Evolutionary conservation across 2,797 vertebrate species (phyloP).

Genomic region (Sebastolobus altivelis): DNA sequence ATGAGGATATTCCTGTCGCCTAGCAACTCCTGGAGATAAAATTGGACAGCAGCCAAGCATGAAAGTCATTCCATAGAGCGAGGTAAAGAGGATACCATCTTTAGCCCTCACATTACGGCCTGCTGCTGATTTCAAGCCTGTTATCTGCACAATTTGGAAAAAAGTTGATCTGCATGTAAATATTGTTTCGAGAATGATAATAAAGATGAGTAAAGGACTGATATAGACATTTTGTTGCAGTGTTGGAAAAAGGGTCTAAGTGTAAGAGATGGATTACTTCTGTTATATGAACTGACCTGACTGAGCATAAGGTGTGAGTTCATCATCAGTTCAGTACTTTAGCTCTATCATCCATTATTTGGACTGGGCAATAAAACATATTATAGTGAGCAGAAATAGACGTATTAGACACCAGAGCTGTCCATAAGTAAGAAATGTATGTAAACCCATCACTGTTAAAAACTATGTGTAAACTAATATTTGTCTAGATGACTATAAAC

Average conservation of each 20-base stretch:
- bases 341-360: background rate
- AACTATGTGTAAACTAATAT: too few species aligned
- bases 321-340: constrained; percentile 15
- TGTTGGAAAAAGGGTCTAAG: background rate
- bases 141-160: constrained; percentile 13
- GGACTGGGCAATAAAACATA: background rate
- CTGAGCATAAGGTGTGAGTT: constrained; percentile 13
- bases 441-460: too few species aligned
- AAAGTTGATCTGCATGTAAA: constrained; percentile 13
- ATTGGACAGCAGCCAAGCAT: constrained; percentile 80
- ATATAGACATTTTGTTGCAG: background rate
- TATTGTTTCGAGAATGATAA: constrained; percentile 20
- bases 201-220: background rate
- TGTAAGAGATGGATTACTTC: constrained; percentile 7
- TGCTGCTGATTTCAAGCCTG: constrained; percentile 38
- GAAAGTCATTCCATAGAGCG: constrained; percentile 72
- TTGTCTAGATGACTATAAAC: too few species aligned
- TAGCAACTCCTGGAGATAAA: constrained; percentile 79
- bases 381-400: too few species aligned
- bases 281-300: constrained; percentile 4
- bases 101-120: constrained; percentile 42
- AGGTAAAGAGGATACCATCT: constrained; percentile 66
- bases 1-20: constrained; percentile 78
- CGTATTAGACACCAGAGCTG: too few species aligned
- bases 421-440: too few species aligned